phyloP scores from a whole-genome alignment of 2,797 vertebrate genomes.

The Simalia tracyae region DNA sequence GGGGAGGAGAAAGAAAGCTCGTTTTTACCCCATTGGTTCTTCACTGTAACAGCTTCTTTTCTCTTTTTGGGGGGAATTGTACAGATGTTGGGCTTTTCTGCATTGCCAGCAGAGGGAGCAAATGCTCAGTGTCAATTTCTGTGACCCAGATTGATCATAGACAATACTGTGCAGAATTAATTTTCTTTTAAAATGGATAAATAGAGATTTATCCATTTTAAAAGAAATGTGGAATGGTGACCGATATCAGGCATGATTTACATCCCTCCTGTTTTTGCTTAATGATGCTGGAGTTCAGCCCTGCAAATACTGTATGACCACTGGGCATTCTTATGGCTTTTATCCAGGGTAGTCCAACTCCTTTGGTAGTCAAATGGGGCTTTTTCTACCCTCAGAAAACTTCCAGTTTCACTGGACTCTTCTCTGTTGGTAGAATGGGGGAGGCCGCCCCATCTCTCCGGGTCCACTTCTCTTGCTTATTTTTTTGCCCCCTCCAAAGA shows the following conservation, averaged over 20 bases:
- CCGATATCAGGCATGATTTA: neutral
- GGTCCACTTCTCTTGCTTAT: too few relatives aligned
- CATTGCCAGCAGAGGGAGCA: conserved; percentile 65
- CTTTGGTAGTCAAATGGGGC: neutral
- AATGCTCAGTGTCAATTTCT: conserved; percentile 15
- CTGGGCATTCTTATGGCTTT: neutral
- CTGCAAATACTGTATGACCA: neutral
- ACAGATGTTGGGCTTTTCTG: neutral
- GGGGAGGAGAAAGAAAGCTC: neutral
- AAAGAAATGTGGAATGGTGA: neutral
- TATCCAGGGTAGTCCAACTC: neutral
- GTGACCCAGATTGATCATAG: neutral
- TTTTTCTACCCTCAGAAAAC: neutral
- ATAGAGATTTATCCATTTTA: neutral
- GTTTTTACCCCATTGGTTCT: accelerated
- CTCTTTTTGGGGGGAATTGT: neutral
- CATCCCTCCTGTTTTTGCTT: neutral
- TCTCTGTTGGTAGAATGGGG: neutral
- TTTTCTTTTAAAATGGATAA: neutral
- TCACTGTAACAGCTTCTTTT: neutral
- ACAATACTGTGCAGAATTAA: neutral
- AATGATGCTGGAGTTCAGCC: neutral
- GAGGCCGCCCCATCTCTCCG: too few relatives aligned
- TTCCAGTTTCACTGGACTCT: neutral
- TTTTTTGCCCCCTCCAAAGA: too few relatives aligned